Conservation (phyloP, 2,113 vertebrate species). For the Muscicapa adusta region DNA sequence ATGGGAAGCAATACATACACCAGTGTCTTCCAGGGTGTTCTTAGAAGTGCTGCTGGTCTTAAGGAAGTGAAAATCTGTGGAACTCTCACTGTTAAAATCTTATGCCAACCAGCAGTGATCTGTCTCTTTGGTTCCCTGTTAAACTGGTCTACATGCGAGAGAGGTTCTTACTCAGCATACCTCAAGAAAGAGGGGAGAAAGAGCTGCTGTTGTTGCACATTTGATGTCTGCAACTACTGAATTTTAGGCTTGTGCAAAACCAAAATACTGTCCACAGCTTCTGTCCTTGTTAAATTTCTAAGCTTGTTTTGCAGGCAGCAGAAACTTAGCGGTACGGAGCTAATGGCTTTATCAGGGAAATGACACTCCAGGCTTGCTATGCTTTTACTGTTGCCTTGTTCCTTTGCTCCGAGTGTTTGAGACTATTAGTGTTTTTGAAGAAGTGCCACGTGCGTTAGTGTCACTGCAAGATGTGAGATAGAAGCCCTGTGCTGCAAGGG, state of each 20-base stretch:
- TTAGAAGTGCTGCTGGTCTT: not conserved
- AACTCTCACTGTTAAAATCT: not conserved
- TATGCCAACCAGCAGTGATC: not conserved
- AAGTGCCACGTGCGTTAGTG: rapidly evolving
- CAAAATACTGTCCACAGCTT: not conserved
- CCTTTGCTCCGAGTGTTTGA: not conserved
- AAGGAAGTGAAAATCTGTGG: not conserved
- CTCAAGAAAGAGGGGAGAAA: not conserved
- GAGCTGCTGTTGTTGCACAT: not conserved
- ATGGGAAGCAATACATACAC: not conserved
- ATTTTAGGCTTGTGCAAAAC: not conserved
- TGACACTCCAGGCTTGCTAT: not conserved
- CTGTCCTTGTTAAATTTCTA: not conserved
- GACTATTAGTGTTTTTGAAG: not conserved
- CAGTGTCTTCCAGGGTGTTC: not conserved
- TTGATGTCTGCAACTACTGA: not conserved
- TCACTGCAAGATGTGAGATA: not conserved
- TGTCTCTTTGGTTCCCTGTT: not conserved
- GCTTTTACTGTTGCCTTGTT: not conserved
- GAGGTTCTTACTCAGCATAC: not conserved
- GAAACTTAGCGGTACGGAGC: not conserved
- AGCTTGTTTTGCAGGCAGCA: not conserved
- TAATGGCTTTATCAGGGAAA: not conserved
- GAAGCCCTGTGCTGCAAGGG: not conserved
- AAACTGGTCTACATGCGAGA: not conserved